These are phyloP conservation scores for Ladona fulva DNA, from an alignment of 1,140 invertebrate genomes.

Conservation along the genomic window DNA sequence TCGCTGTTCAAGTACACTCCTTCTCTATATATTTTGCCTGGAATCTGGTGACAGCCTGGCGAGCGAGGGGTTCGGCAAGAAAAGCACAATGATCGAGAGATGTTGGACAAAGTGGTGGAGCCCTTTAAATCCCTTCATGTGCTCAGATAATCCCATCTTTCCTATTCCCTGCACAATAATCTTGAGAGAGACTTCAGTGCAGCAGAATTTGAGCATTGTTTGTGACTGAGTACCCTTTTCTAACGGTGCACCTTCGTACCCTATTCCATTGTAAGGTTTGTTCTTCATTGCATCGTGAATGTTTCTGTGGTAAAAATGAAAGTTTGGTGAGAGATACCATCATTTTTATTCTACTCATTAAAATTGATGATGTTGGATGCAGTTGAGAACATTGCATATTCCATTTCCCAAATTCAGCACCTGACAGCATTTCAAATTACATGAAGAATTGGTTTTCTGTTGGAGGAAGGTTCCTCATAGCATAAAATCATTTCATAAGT, in stretches of 20 bases:
- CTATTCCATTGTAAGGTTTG: background rate
- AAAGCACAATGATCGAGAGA: constrained; percentile 30
- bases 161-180: background rate
- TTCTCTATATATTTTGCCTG: constrained; percentile 85
- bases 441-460: too few species aligned
- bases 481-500: too few species aligned
- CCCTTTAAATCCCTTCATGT: background rate
- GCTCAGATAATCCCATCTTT: background rate
- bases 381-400: too few species aligned
- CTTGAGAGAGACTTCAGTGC: background rate
- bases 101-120: background rate
- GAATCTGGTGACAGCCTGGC: constrained; percentile 81
- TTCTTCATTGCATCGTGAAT: constrained; percentile 7
- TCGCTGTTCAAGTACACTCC: constrained; percentile 82
- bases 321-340: too few species aligned
- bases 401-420: too few species aligned
- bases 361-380: too few species aligned
- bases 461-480: too few species aligned
- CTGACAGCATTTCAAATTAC: too few species aligned
- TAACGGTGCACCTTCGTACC: background rate
- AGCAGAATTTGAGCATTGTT: background rate
- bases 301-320: background rate
- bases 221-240: background rate
- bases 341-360: too few species aligned
- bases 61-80: constrained; percentile 55